Evolutionary conservation across 1,140 invertebrate species (phyloP).

Genomic region (Leptinotarsa undecemlineata): DNA sequence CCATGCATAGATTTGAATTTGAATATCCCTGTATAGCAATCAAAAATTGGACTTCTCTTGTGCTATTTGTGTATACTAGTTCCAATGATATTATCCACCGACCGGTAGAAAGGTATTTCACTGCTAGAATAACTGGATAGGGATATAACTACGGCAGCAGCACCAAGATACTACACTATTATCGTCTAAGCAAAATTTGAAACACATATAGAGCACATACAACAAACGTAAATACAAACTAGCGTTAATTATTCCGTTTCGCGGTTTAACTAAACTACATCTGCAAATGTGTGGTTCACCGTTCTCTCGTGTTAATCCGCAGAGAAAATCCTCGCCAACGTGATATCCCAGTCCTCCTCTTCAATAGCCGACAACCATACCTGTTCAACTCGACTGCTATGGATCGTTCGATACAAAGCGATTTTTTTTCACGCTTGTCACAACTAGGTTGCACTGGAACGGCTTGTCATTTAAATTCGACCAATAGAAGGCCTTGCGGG

Average conservation of each 20-base stretch:
- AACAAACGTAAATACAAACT: conserved; percentile 42
- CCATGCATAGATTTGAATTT: no score
- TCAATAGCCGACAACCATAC: conserved; percentile 14
- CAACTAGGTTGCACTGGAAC: no score
- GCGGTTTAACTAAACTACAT: conserved; percentile 39
- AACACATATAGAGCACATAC: conserved; percentile 33
- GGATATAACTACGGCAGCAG: not conserved
- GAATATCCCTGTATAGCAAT: no score
- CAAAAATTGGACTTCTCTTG: no score
- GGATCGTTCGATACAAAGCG: no score
- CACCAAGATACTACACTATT: conserved; percentile 16
- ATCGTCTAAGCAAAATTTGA: conserved; percentile 25
- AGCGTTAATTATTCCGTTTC: conserved; percentile 42
- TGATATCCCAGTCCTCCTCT: conserved; percentile 16
- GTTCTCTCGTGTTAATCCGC: conserved; percentile 33
- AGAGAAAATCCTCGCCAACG: conserved; percentile 32
- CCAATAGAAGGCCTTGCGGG: no score
- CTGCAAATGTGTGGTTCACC: conserved; percentile 37
- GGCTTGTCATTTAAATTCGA: no score
- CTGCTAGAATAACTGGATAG: no score
- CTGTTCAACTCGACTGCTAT: not conserved
- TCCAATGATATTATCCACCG: no score
- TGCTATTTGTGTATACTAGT: no score
- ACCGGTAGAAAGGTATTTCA: no score
- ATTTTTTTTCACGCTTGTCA: no score